Conservation (phyloP, 2,113 vertebrate species). For the Ancistrus triradiatus region DNA sequence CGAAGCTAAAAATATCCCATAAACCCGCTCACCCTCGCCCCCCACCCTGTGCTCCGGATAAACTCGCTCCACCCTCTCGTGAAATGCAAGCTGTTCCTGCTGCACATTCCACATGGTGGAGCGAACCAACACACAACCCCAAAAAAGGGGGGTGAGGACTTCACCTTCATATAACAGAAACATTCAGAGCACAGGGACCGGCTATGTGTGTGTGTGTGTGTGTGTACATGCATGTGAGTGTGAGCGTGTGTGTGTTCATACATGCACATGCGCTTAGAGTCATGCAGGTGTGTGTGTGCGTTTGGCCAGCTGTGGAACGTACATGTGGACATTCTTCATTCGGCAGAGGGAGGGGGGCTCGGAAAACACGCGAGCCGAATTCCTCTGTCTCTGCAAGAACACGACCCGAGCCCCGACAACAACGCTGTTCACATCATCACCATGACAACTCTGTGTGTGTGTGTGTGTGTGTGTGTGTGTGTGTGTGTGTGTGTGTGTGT, state of each 20-base stretch:
- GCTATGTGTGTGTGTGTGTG: constrained; percentile 39
- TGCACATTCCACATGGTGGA: constrained; percentile 60
- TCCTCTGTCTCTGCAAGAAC: constrained; percentile 52
- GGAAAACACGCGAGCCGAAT: constrained; percentile 46
- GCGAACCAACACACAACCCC: constrained; percentile 57
- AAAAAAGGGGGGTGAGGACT: constrained; percentile 36
- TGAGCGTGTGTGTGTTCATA: constrained; percentile 27
- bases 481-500: background rate
- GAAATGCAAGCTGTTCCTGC: constrained; percentile 59
- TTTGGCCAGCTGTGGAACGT: constrained; percentile 51
- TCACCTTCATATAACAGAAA: constrained; percentile 4
- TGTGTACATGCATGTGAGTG: constrained; percentile 27
- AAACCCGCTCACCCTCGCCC: constrained; percentile 56
- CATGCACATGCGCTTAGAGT: constrained; percentile 8
- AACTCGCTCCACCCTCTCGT: constrained; percentile 57
- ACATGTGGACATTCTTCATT: constrained; percentile 47
- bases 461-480: constrained; percentile 1
- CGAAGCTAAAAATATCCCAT: constrained; percentile 64
- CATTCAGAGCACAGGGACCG: background rate
- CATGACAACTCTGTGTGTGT: background rate
- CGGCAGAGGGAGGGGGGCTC: constrained; percentile 23
- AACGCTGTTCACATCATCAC: background rate
- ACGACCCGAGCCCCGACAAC: constrained; percentile 40
- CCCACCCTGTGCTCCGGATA: constrained; percentile 46
- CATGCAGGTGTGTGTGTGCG: constrained; percentile 29